phyloP scores from a whole-genome alignment of 2,888 invertebrate genomes.

The Andrena haemorrhoa region DNA sequence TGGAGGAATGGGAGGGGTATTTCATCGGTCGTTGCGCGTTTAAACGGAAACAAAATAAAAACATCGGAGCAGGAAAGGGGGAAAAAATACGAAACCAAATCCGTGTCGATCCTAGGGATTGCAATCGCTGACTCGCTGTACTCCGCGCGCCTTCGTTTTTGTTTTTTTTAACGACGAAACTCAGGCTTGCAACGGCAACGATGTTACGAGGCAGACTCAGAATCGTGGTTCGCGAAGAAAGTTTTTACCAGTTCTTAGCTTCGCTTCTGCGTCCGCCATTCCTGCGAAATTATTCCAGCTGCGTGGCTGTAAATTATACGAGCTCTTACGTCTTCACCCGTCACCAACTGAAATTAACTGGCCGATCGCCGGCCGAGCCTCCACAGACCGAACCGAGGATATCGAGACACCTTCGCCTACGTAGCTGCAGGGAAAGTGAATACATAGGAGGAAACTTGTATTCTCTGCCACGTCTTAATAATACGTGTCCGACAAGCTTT shows the following conservation, averaged over 20 bases:
- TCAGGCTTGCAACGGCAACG: slow-evolving; percentile 7
- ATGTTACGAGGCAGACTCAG: slow-evolving; percentile 38
- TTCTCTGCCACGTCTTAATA: no score
- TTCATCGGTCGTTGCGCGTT: neutral
- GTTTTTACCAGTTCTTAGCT: slow-evolving; percentile 47
- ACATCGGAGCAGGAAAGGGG: neutral
- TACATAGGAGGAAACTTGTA: no score
- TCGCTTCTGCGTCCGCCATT: slow-evolving; percentile 5
- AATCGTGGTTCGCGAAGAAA: slow-evolving; percentile 20
- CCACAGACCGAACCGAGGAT: neutral
- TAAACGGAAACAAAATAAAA: neutral
- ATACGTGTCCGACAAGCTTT: no score
- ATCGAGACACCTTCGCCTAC: slow-evolving; percentile 9
- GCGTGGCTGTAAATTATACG: slow-evolving; percentile 50
- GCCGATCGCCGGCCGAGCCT: slow-evolving; percentile 19
- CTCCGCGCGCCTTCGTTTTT: slow-evolving; percentile 16
- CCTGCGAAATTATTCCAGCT: slow-evolving; percentile 34
- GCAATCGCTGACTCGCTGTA: slow-evolving; percentile 11
- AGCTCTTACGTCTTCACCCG: slow-evolving; percentile 17
- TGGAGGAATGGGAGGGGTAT: neutral
- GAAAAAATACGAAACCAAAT: neutral
- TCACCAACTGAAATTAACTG: slow-evolving; percentile 30
- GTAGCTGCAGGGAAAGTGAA: slow-evolving; percentile 18
- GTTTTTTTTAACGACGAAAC: slow-evolving; percentile 29
- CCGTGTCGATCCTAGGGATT: neutral